phyloP scores from a whole-genome alignment of 2,888 invertebrate genomes.

The Troides oblongomaculatus region DNA sequence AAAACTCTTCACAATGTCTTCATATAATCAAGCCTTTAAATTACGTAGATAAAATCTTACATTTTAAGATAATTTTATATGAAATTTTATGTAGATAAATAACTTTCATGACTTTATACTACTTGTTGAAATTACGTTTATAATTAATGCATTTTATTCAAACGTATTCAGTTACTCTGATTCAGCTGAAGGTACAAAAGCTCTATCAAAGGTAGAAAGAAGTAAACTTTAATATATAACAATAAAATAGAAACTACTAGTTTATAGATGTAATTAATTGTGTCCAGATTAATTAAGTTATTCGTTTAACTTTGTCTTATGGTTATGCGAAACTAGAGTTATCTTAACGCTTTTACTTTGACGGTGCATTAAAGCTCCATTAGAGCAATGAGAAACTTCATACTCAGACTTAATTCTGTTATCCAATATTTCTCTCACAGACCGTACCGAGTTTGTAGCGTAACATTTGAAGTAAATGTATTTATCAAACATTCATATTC shows the following conservation, averaged over 20 bases:
- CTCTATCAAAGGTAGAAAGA: no score
- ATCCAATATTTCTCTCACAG: constrained; percentile 5
- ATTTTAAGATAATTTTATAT: not conserved
- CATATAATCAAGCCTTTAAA: not conserved
- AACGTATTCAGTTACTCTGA: not conserved
- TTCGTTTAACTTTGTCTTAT: constrained; percentile 1
- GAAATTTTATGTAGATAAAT: not conserved
- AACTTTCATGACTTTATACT: not conserved
- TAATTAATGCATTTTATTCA: not conserved
- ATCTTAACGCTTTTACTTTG: constrained; percentile 21
- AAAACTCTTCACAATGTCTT: not conserved
- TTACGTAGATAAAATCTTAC: not conserved
- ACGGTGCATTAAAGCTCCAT: constrained; percentile 26
- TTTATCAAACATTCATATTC: not conserved
- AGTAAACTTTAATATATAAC: no score
- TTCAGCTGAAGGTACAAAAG: no score
- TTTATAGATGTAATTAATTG: not conserved
- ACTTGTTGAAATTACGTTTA: not conserved
- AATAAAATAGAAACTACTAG: no score
- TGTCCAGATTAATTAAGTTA: constrained; percentile 1
- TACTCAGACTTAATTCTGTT: constrained; percentile 23
- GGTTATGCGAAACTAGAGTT: not conserved
- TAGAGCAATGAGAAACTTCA: constrained; percentile 26
- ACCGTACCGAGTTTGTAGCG: constrained; percentile 4
- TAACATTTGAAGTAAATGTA: not conserved